These are phyloP conservation scores for Pseudomugil gertrudae DNA, from an alignment of 2,797 vertebrate genomes.

Conservation along the genomic window DNA sequence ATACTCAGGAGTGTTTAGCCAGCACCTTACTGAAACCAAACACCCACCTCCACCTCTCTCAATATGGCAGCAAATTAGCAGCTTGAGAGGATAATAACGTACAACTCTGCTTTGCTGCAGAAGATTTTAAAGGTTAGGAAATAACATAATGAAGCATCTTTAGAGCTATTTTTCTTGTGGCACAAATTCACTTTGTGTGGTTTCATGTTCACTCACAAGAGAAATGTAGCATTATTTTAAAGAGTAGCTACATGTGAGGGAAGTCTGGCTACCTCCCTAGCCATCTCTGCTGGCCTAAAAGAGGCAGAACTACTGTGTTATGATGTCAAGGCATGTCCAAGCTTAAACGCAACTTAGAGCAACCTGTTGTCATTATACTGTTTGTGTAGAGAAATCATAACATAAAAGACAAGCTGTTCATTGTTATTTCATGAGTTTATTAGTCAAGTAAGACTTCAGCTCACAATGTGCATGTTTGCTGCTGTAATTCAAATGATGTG, in stretches of 20 bases:
- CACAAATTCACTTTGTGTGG: slow-evolving; percentile 56
- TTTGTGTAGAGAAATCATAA: slow-evolving; percentile 43
- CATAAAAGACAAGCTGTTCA: slow-evolving; percentile 36
- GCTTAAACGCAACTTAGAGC: slow-evolving; percentile 33
- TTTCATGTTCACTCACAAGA: slow-evolving; percentile 45
- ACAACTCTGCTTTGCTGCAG: slow-evolving; percentile 37
- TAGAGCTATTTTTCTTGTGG: slow-evolving; percentile 66
- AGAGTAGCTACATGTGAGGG: slow-evolving; percentile 29
- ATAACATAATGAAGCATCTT: slow-evolving; percentile 31
- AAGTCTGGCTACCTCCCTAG: slow-evolving; percentile 69
- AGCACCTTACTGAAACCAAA: slow-evolving; percentile 63
- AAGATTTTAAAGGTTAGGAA: slow-evolving; percentile 32
- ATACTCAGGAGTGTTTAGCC: slow-evolving; percentile 69
- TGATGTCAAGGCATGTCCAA: slow-evolving; percentile 50
- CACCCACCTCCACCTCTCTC: slow-evolving; percentile 28
- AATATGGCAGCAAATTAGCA: slow-evolving; percentile 39
- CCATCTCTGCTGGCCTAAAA: slow-evolving; percentile 46
- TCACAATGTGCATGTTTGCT: slow-evolving; percentile 20
- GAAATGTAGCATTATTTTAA: slow-evolving; percentile 69
- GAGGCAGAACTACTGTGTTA: slow-evolving; percentile 30
- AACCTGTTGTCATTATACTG: slow-evolving; percentile 41
- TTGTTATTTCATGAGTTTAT: slow-evolving; percentile 32
- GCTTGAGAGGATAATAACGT: slow-evolving; percentile 40
- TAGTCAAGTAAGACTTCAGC: no score
- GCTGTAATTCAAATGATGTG: slow-evolving; percentile 30